These are phyloP conservation scores for Beris chalybata DNA, from an alignment of 2,888 invertebrate genomes.

Conservation along the genomic window DNA sequence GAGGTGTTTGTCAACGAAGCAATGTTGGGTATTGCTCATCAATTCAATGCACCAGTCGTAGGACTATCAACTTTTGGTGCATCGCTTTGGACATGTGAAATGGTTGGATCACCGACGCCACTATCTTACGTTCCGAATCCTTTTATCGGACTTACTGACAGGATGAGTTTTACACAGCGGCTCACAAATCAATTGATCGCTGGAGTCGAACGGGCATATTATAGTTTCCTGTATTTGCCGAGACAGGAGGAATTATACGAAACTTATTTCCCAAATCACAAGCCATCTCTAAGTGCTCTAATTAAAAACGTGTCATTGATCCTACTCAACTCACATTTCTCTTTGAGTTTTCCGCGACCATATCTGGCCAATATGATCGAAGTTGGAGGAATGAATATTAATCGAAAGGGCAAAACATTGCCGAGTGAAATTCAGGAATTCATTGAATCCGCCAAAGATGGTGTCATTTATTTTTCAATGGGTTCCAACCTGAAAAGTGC, in stretches of 20 bases:
- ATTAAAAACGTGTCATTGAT: conserved; percentile 49
- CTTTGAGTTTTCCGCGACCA: conserved; percentile 50
- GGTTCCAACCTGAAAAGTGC: conserved; percentile 42
- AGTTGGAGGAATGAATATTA: conserved; percentile 39
- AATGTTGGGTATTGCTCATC: conserved; percentile 49
- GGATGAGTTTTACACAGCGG: conserved; percentile 52
- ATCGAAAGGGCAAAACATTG: conserved; percentile 28
- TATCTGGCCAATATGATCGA: conserved; percentile 51
- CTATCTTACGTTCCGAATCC: conserved; percentile 51
- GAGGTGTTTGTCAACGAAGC: conserved; percentile 55
- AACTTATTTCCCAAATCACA: conserved; percentile 47
- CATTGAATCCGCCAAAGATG: conserved; percentile 47
- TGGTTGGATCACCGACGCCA: conserved; percentile 48
- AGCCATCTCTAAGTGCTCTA: conserved; percentile 43
- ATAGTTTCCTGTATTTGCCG: conserved; percentile 47
- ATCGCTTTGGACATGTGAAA: conserved; percentile 41
- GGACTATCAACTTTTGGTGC: conserved; percentile 49
- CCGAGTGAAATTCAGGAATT: conserved; percentile 44
- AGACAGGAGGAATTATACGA: conserved; percentile 46
- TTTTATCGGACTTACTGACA: conserved; percentile 47
- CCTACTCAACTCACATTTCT: conserved; percentile 52
- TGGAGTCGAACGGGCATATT: conserved; percentile 43
- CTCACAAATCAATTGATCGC: conserved; percentile 48
- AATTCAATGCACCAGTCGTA: conserved; percentile 50
- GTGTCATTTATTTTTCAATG: conserved; percentile 50